Percentiles rank a stretch among this genome's conserved stretches.
Evolutionary conservation across 1,140 invertebrate genomes (phyloP).

Genomic region (Antheraea mylitta): DNA sequence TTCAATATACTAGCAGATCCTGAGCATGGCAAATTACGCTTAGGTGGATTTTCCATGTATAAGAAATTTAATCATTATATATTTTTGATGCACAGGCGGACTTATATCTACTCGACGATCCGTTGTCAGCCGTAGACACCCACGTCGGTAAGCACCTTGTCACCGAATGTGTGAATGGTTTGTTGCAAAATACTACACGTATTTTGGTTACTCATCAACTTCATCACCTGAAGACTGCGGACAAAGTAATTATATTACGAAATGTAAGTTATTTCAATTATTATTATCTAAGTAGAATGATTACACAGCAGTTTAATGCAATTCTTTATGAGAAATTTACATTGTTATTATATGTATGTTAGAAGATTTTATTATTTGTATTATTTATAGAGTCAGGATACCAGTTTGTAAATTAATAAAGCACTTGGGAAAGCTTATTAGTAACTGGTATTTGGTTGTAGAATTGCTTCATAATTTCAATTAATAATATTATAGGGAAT

Average conservation of each 20-base stretch:
- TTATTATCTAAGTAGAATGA: not conserved
- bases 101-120: conserved; percentile 88
- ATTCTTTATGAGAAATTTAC: too few species aligned
- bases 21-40: too few species aligned
- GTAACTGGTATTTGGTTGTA: too few species aligned
- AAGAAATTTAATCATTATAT: too few species aligned
- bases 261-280: conserved; percentile 68
- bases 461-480: too few species aligned
- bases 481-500: too few species aligned
- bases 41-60: too few species aligned
- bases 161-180: conserved; percentile 83
- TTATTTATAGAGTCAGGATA: not conserved
- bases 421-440: too few species aligned
- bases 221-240: conserved; percentile 88
- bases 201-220: conserved; percentile 94
- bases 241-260: conserved; percentile 83
- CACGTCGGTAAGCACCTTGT: conserved; percentile 86
- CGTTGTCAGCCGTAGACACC: conserved; percentile 84
- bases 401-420: too few species aligned
- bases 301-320: not conserved
- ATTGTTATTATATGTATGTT: too few species aligned
- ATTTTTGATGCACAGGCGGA: conserved; percentile 70
- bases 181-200: conserved; percentile 85
- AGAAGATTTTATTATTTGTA: not conserved
- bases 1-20: too few species aligned